phyloP scores from a whole-genome alignment of 2,113 vertebrate species.

The Menura novaehollandiae region DNA sequence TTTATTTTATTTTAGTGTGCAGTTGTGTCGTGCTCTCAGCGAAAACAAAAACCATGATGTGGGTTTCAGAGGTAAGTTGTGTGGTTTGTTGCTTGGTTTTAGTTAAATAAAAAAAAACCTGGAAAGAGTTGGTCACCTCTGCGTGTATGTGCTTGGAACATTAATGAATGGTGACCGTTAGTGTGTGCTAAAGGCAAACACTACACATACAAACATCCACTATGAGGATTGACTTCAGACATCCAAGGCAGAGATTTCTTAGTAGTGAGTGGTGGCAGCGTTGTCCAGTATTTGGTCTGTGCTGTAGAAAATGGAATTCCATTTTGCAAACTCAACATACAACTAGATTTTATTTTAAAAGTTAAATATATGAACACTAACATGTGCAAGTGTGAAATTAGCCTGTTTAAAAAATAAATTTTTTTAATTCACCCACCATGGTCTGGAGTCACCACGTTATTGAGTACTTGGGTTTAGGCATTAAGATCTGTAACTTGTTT shows the following conservation, averaged over 20 bases:
- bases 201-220: neutral
- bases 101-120: neutral
- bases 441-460: neutral
- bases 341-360: neutral
- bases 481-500: neutral
- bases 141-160: neutral
- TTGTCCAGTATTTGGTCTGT: neutral
- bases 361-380: neutral
- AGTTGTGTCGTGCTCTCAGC: conserved; percentile 88
- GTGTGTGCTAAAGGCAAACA: neutral
- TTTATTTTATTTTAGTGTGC: conserved; percentile 79
- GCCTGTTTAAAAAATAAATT: neutral
- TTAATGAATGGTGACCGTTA: neutral
- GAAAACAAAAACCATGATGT: conserved; percentile 84
- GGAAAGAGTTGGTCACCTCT: neutral
- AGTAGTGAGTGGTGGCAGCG: neutral
- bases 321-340: neutral
- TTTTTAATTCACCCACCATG: neutral
- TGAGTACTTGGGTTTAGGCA: neutral
- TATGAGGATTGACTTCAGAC: neutral
- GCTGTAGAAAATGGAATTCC: neutral
- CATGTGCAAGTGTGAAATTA: neutral
- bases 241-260: neutral
- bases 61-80: conserved; percentile 84
- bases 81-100: neutral